A percentile compares a stretch with the other conserved stretches of the same genome.
Evolutionary conservation across 2,113 vertebrate species (phyloP).

Genomic region (Lampris megalopsis): DNA sequence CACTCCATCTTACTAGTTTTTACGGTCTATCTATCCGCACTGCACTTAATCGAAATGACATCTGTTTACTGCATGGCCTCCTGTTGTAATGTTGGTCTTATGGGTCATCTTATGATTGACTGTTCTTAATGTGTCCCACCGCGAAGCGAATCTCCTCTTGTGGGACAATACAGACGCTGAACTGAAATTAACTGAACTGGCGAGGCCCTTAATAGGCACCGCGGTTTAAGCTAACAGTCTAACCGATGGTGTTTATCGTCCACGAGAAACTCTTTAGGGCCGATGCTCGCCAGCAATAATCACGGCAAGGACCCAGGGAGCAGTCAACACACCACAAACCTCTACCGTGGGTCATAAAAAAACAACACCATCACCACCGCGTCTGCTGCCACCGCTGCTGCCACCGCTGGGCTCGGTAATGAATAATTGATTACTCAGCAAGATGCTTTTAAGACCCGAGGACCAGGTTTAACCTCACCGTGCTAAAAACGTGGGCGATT

Average conservation of each 20-base stretch:
- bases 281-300: background rate
- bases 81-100: too few species aligned
- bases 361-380: background rate
- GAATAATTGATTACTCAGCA: constrained; percentile 23
- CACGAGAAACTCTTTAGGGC: background rate
- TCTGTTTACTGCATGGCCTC: too few species aligned
- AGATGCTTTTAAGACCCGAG: constrained; percentile 47
- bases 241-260: background rate
- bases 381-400: background rate
- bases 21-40: too few species aligned
- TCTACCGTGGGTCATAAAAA: background rate
- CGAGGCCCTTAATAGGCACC: background rate
- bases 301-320: background rate
- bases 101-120: too few species aligned
- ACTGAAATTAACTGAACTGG: background rate
- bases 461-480: constrained; percentile 19
- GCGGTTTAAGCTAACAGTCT: background rate
- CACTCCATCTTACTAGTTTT: too few species aligned
- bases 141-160: too few species aligned
- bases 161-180: too few species aligned
- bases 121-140: too few species aligned
- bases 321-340: background rate
- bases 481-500: constrained; percentile 8
- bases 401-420: background rate
- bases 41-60: too few species aligned